phyloP scores from a whole-genome alignment of 2,113 vertebrate genomes.

The Epinephelus moara region DNA sequence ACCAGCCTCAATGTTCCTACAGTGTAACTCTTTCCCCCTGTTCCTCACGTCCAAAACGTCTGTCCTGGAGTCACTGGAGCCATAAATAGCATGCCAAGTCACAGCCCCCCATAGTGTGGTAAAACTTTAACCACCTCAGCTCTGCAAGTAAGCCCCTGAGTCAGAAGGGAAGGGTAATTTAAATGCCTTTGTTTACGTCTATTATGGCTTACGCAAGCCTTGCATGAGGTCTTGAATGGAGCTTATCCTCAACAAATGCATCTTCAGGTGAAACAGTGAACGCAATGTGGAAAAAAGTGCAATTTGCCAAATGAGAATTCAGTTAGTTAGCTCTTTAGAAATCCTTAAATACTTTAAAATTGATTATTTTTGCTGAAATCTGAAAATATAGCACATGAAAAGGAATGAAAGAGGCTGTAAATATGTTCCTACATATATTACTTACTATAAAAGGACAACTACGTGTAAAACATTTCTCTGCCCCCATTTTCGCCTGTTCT shows the following conservation, averaged over 20 bases:
- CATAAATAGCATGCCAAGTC: conserved; percentile 73
- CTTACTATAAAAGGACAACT: background rate
- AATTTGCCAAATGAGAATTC: background rate
- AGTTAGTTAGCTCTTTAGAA: background rate
- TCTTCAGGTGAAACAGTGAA: background rate
- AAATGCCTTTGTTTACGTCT: conserved; percentile 59
- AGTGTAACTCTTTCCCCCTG: conserved; percentile 36
- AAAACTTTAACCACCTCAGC: conserved; percentile 44
- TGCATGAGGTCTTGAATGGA: background rate
- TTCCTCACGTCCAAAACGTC: conserved; percentile 57
- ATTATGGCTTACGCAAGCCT: background rate
- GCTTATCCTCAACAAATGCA: background rate
- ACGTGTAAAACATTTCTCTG: background rate
- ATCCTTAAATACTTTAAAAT: background rate
- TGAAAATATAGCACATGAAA: background rate
- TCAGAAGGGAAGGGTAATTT: conserved; percentile 32
- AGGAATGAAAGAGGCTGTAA: background rate
- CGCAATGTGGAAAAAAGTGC: background rate
- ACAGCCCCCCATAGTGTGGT: conserved; percentile 35
- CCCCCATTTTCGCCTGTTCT: conserved; percentile 40
- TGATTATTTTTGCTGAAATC: too few relatives aligned
- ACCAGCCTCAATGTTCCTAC: background rate
- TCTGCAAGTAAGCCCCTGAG: background rate
- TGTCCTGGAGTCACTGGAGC: conserved; percentile 48
- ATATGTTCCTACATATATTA: background rate